Evolutionary conservation across 2,113 vertebrate genomes (phyloP), one percentile per base, ranked within the genome.

Genomic region (Salminus brasiliensis): DNA sequence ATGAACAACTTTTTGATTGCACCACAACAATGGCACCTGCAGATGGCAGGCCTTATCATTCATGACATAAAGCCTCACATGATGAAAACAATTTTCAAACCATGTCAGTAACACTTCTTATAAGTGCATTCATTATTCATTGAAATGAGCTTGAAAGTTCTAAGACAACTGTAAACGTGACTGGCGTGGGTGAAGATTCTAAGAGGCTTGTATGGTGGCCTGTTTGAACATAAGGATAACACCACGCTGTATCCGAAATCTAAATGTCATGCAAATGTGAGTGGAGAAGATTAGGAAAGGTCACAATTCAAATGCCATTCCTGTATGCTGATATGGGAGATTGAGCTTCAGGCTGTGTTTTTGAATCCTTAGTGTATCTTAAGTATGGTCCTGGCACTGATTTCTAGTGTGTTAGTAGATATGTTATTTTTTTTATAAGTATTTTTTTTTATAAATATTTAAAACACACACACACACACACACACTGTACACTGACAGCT

Each of bases 211-310:
- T 39, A 13, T 16, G 4, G 34, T 45, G 55, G 7, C 52, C 55
- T 70, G 13, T 45, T 57, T 57, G 32, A 70, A 68, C 45, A 67
- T 47, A 75, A 63, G 32, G 76, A 60, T 62, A 67, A 23, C 67
- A 41, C 13, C 23, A 45, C 80, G 55, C 60, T 82, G 66, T 72
- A 74, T 80, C 71, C 49, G 53, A 74, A 74, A 82, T 82, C 77
- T 76, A 57, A 84, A 79, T 66, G 39, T 59, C 72, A 88, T 87
- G 80, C 82, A 85, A 88, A 87, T 84, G 73, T 30, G n/a, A 73
- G 27, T n/a, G 25, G 29, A 32, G 69, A 30, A 65, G 78, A 88
- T 86, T 76, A 85, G 76, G 74, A 80, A 85, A 87, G 60, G 72
- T 83, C 83, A 85, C 18, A 32, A 86, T 86, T 84, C 72, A 87